Evolutionary conservation across 2,888 invertebrate genomes (phyloP), one percentile per base, ranked within the genome.

Genomic region (Macropis europaea): DNA sequence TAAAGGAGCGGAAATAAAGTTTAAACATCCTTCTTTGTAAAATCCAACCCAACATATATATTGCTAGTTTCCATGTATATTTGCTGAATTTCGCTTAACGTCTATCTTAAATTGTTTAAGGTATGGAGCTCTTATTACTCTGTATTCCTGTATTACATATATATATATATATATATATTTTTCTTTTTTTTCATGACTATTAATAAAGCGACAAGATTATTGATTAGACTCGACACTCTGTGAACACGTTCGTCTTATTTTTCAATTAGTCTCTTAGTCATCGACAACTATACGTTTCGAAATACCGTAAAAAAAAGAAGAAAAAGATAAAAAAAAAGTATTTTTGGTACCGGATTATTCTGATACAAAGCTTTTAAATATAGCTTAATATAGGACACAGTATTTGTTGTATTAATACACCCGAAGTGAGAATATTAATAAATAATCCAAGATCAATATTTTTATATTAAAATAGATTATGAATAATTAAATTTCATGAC

Each of bases 171-270:
- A 67, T 28, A 64, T 38, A 36, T 38, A 5, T 22, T 3, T 11
- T 45, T 40, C 17, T 15, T 28, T 63, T 62, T 68, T 74, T 62
- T 77, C 67, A 72, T 75, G 75, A 80, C 75, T 71, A 69, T 34
- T 68, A 79, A 81, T 81, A 80, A 81, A 80, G 48, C 61, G 48
- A 71, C 57, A 73, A 61, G 34, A 74, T 54, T 80, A 77, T 71
- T 73, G 59, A 50, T 57, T 70, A 70, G 60, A 68, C 11, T 62
- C 48, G 54, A 61, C 47, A 60, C 3, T 13, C 48, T 22, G 11
- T 4, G 34, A 40, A 64, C 9, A 32, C 61, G 9, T 69, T 48
- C 56, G 13, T 40, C 40, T 69, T 34, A 54, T 68, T 61, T 22
- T 48, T 38, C 26, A 52, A 24, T 34, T 26, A 43, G 22, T 9